Conservation (phyloP, 2,888 invertebrate genomes). For the Polydrusus cervinus region DNA sequence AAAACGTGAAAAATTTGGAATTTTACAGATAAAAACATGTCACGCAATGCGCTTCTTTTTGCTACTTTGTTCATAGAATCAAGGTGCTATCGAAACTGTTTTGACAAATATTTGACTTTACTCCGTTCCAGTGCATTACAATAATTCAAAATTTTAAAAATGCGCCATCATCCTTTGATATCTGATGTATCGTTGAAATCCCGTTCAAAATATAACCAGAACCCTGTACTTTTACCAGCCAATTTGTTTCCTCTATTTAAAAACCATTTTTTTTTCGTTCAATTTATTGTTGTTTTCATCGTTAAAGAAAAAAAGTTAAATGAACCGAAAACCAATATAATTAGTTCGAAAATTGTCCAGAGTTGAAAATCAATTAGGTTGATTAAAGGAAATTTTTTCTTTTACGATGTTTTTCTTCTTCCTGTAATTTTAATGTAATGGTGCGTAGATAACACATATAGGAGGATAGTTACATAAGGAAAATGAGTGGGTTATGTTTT, state of each 20-base stretch:
- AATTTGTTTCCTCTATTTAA: too few relatives aligned
- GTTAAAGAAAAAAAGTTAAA: conserved; percentile 5
- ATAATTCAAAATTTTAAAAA: neutral
- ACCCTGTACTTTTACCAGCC: too few relatives aligned
- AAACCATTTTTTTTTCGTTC: neutral
- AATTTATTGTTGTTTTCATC: neutral
- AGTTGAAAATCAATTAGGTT: conserved; percentile 6
- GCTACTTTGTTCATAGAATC: too few relatives aligned
- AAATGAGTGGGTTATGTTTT: neutral
- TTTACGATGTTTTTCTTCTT: conserved; percentile 27
- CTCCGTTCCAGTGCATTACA: too few relatives aligned
- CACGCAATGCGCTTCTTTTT: too few relatives aligned
- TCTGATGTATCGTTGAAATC: too few relatives aligned
- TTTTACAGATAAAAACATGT: too few relatives aligned
- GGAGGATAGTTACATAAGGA: neutral
- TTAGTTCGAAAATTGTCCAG: neutral
- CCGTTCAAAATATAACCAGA: too few relatives aligned
- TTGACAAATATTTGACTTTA: too few relatives aligned
- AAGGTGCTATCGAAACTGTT: too few relatives aligned
- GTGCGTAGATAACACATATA: neutral
- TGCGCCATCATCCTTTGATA: too few relatives aligned
- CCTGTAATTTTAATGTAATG: conserved; percentile 13
- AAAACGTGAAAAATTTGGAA: too few relatives aligned
- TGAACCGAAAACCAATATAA: neutral
- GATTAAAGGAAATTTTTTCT: conserved; percentile 18